phyloP scores from a whole-genome alignment of 2,113 vertebrate species.

The Regulus satrapa region DNA sequence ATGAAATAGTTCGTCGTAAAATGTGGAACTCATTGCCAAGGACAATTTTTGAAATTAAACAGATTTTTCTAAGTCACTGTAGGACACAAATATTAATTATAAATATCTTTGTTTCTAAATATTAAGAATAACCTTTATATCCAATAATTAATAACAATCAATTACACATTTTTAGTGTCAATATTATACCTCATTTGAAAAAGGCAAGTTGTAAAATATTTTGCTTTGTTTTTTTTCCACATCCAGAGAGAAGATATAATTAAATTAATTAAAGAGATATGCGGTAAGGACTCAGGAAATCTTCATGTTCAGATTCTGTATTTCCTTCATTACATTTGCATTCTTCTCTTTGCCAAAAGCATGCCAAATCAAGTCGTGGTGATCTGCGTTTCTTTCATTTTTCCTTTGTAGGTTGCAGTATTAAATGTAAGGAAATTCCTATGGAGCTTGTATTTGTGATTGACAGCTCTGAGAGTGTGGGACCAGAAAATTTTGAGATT shows the following conservation, averaged over 20 bases:
- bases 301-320: not conserved
- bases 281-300: constrained; percentile 75
- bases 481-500: constrained; percentile 90
- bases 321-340: not conserved
- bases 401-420: constrained; percentile 80
- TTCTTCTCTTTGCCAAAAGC: not conserved
- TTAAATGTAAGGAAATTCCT: constrained; percentile 91
- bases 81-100: not conserved
- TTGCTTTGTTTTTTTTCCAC: not conserved
- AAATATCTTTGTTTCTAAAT: not conserved
- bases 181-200: not conserved
- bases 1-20: not conserved
- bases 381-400: not conserved
- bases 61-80: not conserved
- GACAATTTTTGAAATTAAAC: not conserved
- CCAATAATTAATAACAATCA: too few relatives aligned
- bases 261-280: constrained; percentile 89
- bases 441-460: constrained; percentile 95
- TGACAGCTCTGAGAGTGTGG: constrained; percentile 91
- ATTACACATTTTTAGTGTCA: too few relatives aligned
- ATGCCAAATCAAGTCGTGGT: not conserved
- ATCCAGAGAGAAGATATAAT: constrained; percentile 87
- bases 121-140: too few relatives aligned
- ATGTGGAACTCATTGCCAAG: not conserved
- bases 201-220: not conserved